Base-by-base conservation (phyloP, 2,888 invertebrate species). In the Ceraclea dissimilis region DNA sequence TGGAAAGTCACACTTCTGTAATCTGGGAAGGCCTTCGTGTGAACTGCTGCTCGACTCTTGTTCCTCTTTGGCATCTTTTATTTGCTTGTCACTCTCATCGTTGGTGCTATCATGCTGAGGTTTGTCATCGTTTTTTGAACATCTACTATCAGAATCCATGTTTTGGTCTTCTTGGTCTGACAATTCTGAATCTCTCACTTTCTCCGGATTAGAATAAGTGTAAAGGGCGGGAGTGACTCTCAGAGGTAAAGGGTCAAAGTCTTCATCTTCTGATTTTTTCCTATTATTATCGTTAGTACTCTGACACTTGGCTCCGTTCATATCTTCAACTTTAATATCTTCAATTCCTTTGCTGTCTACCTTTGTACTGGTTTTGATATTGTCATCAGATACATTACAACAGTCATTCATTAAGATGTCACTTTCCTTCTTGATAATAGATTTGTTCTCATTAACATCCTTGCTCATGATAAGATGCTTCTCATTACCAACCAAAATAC, bases 151-250 rank as follows among this genome's bases (percentile, higher is more conserved):
- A 4, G 22, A 44, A 17, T 21, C 20, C 13, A 51, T 52, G 11
- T 51, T n/a, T 26, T 54, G 55, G n/a, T 55, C 57, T 39, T 67
- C 66, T 2, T 51, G 57, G n/a, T 67, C 66, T 1, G 62, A 70
- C 2, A 75, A 71, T 2, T 79, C 79, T 20, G 75, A 73, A 22
- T 73, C 73, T 13, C 78, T 72, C 59, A 79, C 71, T 66, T 84
- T 82, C 66, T 85, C 88, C 51, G 83, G 83, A 68, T 86, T 87
- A 11, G 88, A 88, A 68, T 88, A 89, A 0, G 88, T 88, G 67
- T 87, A 89, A 17, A 87, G 73, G 4, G 88, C 86, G 2, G 88
- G 88, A 16, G 85, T 84, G 56, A 84, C 80, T 61, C 87, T 76
- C 62, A 86, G 81, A 16, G 88, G 86, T 51, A 84, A 79, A n/a